Evolutionary conservation across 1,140 invertebrate genomes (phyloP), one percentile per base, ranked within the genome.

Genomic region (Philaenus spumarius): DNA sequence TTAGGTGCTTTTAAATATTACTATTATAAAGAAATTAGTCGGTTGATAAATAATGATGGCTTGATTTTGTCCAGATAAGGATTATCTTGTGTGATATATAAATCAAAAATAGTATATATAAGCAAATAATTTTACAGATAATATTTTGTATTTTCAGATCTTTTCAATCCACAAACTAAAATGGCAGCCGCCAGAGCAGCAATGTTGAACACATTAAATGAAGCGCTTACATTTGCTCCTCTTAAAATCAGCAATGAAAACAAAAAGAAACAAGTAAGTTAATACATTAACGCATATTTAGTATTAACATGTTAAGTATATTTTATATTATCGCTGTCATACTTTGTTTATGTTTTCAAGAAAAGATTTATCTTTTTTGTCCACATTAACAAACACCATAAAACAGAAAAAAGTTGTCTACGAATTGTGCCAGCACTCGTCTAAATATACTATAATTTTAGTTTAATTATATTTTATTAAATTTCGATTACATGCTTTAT

Each of bases 251-350:
- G 6, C 11, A 35, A 53, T 22, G 50, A 39, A 22, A 2, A 17
- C 12, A 53, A 53, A 35, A 53, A 37, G 37, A 15, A 37, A 17
- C 50, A 39, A 35, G 50, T 53, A 37, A 53, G 15, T 42, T 42
- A n/a, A 9, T 9, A 37, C n/a, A n/a, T 37, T 7, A 9, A 9
- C n/a, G 35, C n/a, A n/a, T n/a, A 37, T 9, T 7, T 7, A n/a
- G 35, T 37, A 9, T 9, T 37, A n/a, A 9, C 35, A 37, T 9
- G 35, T 7, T 37, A 9, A 37, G n/a, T n/a, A 37, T 9, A 37
- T 37, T 37, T 37, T n/a, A n/a, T 9, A n/a, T n/a, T 9, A 9
- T 7, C 9, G 35, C 9, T 37, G 35, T 9, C 35, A 37, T 7
- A 37, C 9, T n/a, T n/a, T 37, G 7, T 7, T n/a, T n/a, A 37